Evolutionary conservation across 2,113 vertebrate species (phyloP).

Genomic region (Tyto alba): DNA sequence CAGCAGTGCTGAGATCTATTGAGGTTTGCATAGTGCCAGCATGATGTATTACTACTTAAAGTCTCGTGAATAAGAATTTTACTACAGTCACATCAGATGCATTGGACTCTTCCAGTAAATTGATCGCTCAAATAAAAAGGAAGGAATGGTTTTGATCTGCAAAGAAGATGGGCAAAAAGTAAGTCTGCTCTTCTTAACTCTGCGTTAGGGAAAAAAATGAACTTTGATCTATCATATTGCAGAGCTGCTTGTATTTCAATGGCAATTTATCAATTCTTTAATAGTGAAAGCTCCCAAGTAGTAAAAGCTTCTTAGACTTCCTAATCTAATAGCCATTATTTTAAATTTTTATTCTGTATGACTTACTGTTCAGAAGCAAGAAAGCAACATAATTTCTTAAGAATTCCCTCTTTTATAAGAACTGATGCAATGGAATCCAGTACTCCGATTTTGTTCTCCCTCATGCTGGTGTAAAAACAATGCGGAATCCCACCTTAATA

Average conservation of each 20-base stretch:
- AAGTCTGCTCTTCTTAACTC: slow-evolving; percentile 4
- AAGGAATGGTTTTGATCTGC: slow-evolving; percentile 38
- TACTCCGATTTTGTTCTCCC: neutral
- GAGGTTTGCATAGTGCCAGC: neutral
- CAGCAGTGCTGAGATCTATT: neutral
- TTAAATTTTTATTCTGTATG: neutral
- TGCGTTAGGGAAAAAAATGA: slow-evolving; percentile 29
- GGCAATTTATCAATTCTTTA: slow-evolving; percentile 46
- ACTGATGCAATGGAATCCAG: neutral
- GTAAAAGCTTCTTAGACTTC: slow-evolving; percentile 10
- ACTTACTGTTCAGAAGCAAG: neutral
- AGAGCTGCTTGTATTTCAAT: slow-evolving; percentile 24
- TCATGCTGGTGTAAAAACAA: neutral
- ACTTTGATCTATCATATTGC: slow-evolving; percentile 47
- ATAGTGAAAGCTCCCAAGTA: slow-evolving; percentile 33
- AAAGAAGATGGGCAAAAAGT: slow-evolving; percentile 5
- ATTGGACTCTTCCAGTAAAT: neutral
- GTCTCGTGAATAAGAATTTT: slow-evolving; percentile 5
- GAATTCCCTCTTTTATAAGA: neutral
- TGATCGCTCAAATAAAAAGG: slow-evolving; percentile 44
- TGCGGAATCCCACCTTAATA: neutral
- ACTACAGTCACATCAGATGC: neutral
- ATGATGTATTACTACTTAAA: neutral
- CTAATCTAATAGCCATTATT: neutral
- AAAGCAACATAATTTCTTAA: neutral